A percentile compares a stretch with the other conserved stretches of the same genome.
phyloP scores from a whole-genome alignment of 2,113 vertebrate genomes.

The Pelmatolapia mariae region DNA sequence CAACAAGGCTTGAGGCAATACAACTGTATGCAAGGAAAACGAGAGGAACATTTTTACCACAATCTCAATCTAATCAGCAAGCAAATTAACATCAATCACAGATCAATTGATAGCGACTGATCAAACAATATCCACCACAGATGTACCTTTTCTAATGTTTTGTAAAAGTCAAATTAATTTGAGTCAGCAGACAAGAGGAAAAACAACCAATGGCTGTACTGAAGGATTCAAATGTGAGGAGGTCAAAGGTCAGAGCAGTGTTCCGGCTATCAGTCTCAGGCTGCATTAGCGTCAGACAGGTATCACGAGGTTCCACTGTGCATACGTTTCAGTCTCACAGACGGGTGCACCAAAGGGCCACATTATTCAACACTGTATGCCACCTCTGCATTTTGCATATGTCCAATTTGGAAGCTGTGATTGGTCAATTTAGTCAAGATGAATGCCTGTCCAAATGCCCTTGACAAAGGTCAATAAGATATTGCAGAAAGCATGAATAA shows the following conservation, averaged over 20 bases:
- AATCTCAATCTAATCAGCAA: background rate
- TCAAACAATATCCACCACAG: background rate
- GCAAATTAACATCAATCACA: background rate
- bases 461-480: constrained; percentile 56
- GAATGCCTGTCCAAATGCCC: constrained; percentile 55
- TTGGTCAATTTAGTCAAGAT: constrained; percentile 55
- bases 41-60: background rate
- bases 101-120: background rate
- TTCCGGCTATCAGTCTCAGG: background rate
- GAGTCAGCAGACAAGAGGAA: background rate
- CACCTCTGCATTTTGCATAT: constrained; percentile 39
- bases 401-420: constrained; percentile 43
- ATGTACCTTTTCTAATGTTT: background rate
- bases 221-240: constrained; percentile 17
- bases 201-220: background rate
- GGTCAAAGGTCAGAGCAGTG: constrained; percentile 12
- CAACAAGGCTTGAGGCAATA: background rate
- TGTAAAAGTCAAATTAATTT: background rate
- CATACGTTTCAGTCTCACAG: background rate
- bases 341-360: background rate
- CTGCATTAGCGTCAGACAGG: constrained; percentile 1
- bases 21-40: background rate
- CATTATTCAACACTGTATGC: constrained; percentile 16
- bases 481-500: constrained; percentile 56
- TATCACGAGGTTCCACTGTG: constrained; percentile 1